Conservation (phyloP, 2,797 vertebrate genomes). For the Austrolebias charrua region DNA sequence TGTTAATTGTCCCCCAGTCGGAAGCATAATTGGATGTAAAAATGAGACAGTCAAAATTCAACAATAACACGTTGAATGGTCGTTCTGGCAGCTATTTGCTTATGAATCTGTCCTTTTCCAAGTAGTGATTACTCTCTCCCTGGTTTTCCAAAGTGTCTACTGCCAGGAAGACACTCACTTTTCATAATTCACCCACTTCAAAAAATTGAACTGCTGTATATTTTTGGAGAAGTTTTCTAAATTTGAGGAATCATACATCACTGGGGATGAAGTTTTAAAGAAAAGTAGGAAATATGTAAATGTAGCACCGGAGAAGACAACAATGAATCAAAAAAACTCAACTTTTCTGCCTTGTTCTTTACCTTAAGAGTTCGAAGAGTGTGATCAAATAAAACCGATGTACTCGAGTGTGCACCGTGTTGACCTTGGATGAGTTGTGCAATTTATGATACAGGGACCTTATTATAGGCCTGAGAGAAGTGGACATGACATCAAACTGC, state of each 20-base stretch:
- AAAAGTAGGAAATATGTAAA: constrained; percentile 3
- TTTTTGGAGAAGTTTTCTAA: too few relatives aligned
- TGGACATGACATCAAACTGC: constrained; percentile 18
- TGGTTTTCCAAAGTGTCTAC: background rate
- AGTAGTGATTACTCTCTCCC: too few relatives aligned
- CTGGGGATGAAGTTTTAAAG: background rate
- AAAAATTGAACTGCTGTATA: background rate
- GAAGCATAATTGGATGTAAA: too few relatives aligned
- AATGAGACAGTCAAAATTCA: too few relatives aligned
- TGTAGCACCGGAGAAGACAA: constrained; percentile 7
- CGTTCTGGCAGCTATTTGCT: too few relatives aligned
- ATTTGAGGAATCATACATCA: background rate
- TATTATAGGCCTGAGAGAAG: constrained; percentile 4
- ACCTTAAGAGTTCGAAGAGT: background rate
- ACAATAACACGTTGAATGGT: too few relatives aligned
- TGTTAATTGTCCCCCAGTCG: too few relatives aligned
- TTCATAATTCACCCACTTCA: background rate
- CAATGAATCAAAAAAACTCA: background rate
- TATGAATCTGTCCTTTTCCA: too few relatives aligned
- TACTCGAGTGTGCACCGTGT: background rate
- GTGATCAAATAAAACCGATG: constrained; percentile 4
- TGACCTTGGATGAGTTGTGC: constrained; percentile 19
- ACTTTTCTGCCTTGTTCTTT: background rate
- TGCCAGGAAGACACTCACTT: background rate
- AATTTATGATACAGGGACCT: background rate